Evolutionary conservation across 2,888 invertebrate species (phyloP).

Genomic region (Xylocampa areola): DNA sequence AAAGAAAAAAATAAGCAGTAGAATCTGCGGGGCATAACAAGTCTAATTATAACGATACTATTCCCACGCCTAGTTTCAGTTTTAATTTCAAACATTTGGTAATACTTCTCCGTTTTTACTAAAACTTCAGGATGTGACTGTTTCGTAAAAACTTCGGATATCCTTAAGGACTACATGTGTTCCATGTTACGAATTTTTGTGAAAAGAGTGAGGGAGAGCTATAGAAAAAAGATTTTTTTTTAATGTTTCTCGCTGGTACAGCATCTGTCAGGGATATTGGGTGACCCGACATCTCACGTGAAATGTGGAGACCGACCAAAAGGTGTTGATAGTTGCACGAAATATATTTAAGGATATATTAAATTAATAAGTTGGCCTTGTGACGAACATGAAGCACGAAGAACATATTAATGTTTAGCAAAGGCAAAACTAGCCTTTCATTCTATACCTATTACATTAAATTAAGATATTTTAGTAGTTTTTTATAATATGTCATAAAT

Average conservation of each 20-base stretch:
- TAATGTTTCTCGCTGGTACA: conserved; percentile 66
- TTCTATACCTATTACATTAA: too few species aligned
- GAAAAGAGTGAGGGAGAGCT: conserved; percentile 39
- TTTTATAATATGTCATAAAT: too few species aligned
- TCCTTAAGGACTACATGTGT: conserved; percentile 76
- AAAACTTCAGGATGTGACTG: conserved; percentile 61
- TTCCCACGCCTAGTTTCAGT: conserved; percentile 37
- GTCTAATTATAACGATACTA: background rate
- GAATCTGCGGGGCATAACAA: too few species aligned
- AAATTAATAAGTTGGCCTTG: too few species aligned
- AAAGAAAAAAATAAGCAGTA: too few species aligned
- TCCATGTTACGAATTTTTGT: conserved; percentile 59
- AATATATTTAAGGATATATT: too few species aligned
- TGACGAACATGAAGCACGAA: too few species aligned
- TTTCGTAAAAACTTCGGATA: conserved; percentile 76
- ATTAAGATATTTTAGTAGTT: too few species aligned
- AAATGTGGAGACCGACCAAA: conserved; percentile 55
- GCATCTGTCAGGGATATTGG: conserved; percentile 85
- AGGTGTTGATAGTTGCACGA: conserved; percentile 63
- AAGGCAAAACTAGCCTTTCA: too few species aligned
- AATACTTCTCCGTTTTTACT: conserved; percentile 37
- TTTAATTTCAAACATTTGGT: conserved; percentile 47
- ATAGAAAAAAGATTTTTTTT: conserved; percentile 64
- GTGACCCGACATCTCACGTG: conserved; percentile 79
- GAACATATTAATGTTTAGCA: too few species aligned